These are phyloP conservation scores for Capromys pilorides DNA, from an alignment of 2,797 vertebrate species.

Conservation along the genomic window DNA sequence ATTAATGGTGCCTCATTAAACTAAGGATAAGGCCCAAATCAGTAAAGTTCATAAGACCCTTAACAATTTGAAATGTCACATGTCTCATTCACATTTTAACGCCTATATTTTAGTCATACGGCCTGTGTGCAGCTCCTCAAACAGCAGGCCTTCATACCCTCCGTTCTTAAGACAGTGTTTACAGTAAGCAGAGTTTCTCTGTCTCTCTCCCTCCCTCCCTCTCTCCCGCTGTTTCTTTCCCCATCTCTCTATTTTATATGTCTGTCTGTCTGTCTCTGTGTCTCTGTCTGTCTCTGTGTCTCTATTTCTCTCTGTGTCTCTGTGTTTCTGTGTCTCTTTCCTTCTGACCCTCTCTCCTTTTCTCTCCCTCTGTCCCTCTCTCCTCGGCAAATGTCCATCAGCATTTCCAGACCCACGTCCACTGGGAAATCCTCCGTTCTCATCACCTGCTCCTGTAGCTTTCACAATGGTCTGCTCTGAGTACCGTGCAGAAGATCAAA, in stretches of 20 bases:
- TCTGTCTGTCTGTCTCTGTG: too few species aligned
- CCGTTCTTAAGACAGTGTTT: neutral
- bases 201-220: neutral
- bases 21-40: too few species aligned
- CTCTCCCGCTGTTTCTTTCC: too few species aligned
- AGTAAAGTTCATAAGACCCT: neutral
- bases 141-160: neutral
- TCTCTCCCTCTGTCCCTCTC: too few species aligned
- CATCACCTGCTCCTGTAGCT: neutral
- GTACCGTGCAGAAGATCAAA: neutral
- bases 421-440: neutral
- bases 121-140: neutral
- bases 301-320: neutral
- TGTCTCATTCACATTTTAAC: neutral
- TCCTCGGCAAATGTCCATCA: neutral
- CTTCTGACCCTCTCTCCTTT: too few species aligned
- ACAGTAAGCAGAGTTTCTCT: neutral
- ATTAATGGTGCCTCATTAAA: too few species aligned
- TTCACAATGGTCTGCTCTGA: neutral
- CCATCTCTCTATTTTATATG: too few species aligned
- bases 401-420: slow-evolving; percentile 28
- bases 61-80: slow-evolving; percentile 12
- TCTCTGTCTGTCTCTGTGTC: neutral
- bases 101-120: neutral
- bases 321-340: too few species aligned